Base-by-base conservation (phyloP, 2,797 vertebrate genomes). In the Paratrypauchen microcephalus region DNA sequence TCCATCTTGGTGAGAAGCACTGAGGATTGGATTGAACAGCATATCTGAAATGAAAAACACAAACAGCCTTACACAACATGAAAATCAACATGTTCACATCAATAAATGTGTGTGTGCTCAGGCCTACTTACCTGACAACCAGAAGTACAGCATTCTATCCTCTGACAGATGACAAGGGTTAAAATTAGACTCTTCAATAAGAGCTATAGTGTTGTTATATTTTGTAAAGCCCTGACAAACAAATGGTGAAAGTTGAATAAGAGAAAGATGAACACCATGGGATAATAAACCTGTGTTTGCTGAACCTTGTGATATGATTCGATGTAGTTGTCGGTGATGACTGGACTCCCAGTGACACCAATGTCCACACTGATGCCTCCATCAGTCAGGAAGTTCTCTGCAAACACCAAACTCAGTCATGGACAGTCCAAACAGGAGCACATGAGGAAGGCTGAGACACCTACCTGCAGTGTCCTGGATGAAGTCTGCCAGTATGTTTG, bases 291-390 rank as follows among this genome's bases (percentile, higher is more conserved):
- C 13, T 60, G n/a, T 1, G 3, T 1, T 0, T 39, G 52, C 4
- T 48, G 77, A 54, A 97, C 96, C 95, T 95, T 97, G 85, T 96
- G 96, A 59, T 96, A 93, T 0, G 96, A 95, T 76, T 98, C 95
- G 0, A 97, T 77, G 75, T 96, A 95, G 81, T 89, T 93, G 2
- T 87, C 82, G 56, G 90, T 94, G 78, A 96, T 92, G 58, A 92
- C 77, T 0, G 95, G 94, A 11, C 78, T 24, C 1, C 93, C 72
- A 0, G 93, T 90, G 0, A 96, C 63, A n/a, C 92, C 91, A 1
- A 96, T 88, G n/a, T 97, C 93, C 2, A 96, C 66, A 0, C 80
- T 68, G 56, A 96, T 96, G 72, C 88, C 87, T 23, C 94, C 91
- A 24, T 94, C 88, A 24, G 45, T 93, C 30, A 97, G 86, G 74